phyloP scores from a whole-genome alignment of 2,797 vertebrate species.

The Petrocephalus sullivani region DNA sequence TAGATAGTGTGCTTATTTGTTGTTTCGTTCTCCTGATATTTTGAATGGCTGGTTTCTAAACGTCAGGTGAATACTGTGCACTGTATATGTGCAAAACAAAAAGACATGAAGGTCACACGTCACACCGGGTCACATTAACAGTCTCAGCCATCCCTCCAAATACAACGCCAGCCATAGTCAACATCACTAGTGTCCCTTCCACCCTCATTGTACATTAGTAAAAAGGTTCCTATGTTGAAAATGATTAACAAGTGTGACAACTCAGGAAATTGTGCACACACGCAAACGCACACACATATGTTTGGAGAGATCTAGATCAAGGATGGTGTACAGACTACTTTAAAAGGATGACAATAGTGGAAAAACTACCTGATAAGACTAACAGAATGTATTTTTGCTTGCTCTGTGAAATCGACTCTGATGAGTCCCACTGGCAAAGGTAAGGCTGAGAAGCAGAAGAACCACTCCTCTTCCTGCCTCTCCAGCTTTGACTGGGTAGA shows the following conservation, averaged over 20 bases:
- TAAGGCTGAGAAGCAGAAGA: conserved; percentile 1
- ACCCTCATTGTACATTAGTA: background rate
- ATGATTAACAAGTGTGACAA: background rate
- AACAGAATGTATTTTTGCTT: conserved; percentile 14
- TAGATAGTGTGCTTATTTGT: background rate
- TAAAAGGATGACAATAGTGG: background rate
- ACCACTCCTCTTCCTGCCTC: background rate
- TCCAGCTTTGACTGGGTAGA: background rate
- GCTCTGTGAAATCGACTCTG: conserved; percentile 17
- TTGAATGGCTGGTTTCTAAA: background rate
- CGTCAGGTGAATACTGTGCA: background rate
- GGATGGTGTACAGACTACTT: background rate
- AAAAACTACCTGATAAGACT: background rate
- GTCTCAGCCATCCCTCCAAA: background rate
- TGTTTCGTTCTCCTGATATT: background rate
- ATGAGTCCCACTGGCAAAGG: conserved; percentile 5
- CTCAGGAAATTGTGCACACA: conserved; percentile 4
- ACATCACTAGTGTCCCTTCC: background rate
- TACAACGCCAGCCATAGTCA: background rate
- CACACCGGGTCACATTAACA: background rate
- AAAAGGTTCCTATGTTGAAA: background rate
- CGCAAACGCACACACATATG: background rate
- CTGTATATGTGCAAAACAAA: background rate
- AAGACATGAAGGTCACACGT: background rate
- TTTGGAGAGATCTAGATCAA: background rate